Evolutionary conservation across 2,113 vertebrate species (phyloP).

Genomic region (Danio rerio): GRCz12tu NC_133182.1:41030001-41030500

Average conservation of each 20-base stretch:
- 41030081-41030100: constrained; percentile 66
- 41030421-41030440: no score
- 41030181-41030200: constrained; percentile 9
- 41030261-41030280: neutral
- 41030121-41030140: constrained; percentile 61
- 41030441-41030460: no score
- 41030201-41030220: constrained; percentile 22
- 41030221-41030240: neutral
- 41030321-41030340: neutral
- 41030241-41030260: neutral
- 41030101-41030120: constrained; percentile 75
- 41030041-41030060: constrained; percentile 79
- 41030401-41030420: no score
- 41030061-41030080: constrained; percentile 48
- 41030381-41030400: no score
- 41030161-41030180: constrained; percentile 17
- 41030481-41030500: neutral
- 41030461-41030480: no score
- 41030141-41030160: constrained; percentile 45
- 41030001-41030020: constrained; percentile 52
- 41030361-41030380: no score
- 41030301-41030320: neutral
- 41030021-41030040: constrained; percentile 75
- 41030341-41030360: neutral
- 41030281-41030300: neutral